These are phyloP conservation scores for Lagodon rhomboides DNA, from an alignment of 2,797 vertebrate genomes.

Conservation along the genomic window DNA sequence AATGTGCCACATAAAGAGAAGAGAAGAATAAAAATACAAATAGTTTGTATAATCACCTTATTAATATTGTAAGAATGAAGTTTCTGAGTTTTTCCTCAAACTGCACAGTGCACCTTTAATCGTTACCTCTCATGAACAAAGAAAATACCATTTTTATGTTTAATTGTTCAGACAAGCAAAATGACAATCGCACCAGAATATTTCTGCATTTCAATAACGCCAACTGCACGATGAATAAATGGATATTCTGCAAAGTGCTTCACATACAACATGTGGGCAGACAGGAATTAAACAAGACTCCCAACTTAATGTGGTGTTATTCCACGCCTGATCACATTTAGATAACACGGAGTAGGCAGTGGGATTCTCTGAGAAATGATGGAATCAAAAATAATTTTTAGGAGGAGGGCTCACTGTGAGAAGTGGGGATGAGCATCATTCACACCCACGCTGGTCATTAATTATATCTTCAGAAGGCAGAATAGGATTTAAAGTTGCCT, in stretches of 20 bases:
- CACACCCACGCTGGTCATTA: background rate
- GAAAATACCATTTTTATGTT: background rate
- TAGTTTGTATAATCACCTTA: too few species aligned
- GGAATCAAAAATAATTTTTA: slow-evolving; percentile 30
- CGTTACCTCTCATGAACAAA: background rate
- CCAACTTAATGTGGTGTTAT: background rate
- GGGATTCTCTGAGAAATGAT: slow-evolving; percentile 23
- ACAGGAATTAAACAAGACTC: slow-evolving; percentile 7
- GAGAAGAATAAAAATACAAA: too few species aligned
- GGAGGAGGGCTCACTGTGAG: background rate
- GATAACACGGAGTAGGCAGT: background rate
- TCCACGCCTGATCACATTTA: background rate
- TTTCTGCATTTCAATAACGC: background rate
- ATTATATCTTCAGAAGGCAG: slow-evolving; percentile 37
- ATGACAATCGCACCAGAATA: background rate
- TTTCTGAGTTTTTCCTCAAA: too few species aligned
- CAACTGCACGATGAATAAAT: background rate
- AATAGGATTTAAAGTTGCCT: slow-evolving; percentile 15
- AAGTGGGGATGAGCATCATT: background rate
- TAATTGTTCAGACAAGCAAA: slow-evolving; percentile 3
- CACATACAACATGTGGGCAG: background rate
- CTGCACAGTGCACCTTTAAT: background rate
- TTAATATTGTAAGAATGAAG: too few species aligned
- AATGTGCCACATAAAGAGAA: background rate
- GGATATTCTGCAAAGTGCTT: background rate